phyloP scores from a whole-genome alignment of 2,113 vertebrate genomes.

The Parus major region DNA sequence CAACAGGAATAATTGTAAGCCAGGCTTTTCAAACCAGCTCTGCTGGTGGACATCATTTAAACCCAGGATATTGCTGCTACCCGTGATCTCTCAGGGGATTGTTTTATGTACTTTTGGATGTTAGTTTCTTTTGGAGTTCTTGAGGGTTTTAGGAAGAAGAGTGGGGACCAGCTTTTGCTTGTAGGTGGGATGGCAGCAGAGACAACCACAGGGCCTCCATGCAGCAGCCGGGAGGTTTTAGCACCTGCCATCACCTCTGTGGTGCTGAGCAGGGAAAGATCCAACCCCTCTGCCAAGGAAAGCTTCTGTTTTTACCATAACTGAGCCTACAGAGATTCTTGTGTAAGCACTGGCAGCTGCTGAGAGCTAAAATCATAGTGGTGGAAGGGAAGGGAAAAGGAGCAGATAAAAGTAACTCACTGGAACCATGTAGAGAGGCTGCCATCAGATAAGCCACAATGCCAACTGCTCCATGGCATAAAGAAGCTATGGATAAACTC shows the following conservation, averaged over 20 bases:
- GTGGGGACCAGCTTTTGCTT: background rate
- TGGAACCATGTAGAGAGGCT: background rate
- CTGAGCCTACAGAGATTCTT: background rate
- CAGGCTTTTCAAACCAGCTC: background rate
- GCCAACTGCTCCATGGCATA: background rate
- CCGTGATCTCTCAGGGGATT: background rate
- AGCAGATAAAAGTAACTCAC: background rate
- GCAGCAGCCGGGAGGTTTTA: background rate
- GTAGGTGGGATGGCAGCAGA: background rate
- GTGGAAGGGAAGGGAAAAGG: background rate
- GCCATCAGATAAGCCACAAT: background rate
- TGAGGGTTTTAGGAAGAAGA: background rate
- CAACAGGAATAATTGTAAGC: background rate
- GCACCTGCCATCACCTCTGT: constrained; percentile 1
- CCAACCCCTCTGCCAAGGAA: background rate
- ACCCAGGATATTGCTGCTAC: background rate
- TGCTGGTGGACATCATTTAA: background rate
- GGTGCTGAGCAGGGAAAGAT: background rate
- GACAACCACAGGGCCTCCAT: background rate
- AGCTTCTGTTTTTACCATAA: background rate
- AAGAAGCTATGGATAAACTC: background rate
- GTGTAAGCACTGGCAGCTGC: background rate
- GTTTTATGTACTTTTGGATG: background rate
- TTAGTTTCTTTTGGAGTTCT: background rate
- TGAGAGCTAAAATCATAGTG: background rate